Evolutionary conservation across 2,888 invertebrate species (phyloP).

Genomic region (Nephrocerus scutellatus): DNA sequence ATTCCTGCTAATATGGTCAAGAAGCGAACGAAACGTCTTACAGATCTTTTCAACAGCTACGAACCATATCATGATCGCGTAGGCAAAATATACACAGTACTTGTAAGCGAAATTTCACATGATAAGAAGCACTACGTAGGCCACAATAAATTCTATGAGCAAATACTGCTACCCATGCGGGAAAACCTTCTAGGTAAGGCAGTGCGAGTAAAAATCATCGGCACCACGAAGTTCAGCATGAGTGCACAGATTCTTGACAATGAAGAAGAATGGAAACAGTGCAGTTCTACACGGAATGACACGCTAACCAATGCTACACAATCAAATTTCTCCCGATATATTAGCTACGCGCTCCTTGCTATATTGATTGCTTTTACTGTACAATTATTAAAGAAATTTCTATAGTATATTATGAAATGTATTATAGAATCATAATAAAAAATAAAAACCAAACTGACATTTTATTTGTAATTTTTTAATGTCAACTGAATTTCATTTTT

Average conservation of each 20-base stretch:
- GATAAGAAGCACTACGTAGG: constrained; percentile 87
- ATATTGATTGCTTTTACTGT: constrained; percentile 44
- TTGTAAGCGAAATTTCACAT: constrained; percentile 90
- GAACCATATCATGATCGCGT: constrained; percentile 68
- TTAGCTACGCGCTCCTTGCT: constrained; percentile 39
- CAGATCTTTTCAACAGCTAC: constrained; percentile 85
- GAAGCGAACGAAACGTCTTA: constrained; percentile 76
- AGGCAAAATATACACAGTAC: constrained; percentile 58
- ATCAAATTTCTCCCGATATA: constrained; percentile 20
- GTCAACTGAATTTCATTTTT: too few relatives aligned
- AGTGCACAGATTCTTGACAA: constrained; percentile 58
- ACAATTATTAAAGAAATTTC: constrained; percentile 24
- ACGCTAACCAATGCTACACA: constrained; percentile 28
- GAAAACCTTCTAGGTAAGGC: constrained; percentile 74
- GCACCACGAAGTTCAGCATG: constrained; percentile 72
- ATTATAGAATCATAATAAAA: too few relatives aligned
- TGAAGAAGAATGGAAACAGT: constrained; percentile 52
- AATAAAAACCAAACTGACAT: too few relatives aligned
- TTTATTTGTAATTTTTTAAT: too few relatives aligned
- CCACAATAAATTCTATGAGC: constrained; percentile 94
- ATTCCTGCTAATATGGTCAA: constrained; percentile 85
- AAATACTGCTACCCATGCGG: constrained; percentile 75
- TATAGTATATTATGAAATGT: too few relatives aligned
- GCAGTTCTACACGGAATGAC: constrained; percentile 16
- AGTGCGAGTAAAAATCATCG: constrained; percentile 66